Conservation (phyloP, 2,113 vertebrate species). For the Festucalex cinctus region DNA sequence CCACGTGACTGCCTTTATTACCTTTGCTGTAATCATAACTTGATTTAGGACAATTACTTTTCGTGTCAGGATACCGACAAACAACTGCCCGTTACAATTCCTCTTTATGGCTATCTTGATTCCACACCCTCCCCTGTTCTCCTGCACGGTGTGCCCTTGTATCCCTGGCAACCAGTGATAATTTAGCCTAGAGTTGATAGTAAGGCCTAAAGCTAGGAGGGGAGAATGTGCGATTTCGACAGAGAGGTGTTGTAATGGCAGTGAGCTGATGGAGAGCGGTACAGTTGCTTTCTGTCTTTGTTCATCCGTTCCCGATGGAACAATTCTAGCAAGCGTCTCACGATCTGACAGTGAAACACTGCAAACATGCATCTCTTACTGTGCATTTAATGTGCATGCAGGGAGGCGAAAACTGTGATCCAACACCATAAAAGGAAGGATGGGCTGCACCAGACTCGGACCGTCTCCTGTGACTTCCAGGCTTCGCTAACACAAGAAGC, state of each 20-base stretch:
- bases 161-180: constrained; percentile 75
- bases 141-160: constrained; percentile 66
- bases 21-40: constrained; percentile 32
- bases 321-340: constrained; percentile 17
- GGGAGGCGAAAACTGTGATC: constrained; percentile 30
- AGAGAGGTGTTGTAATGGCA: constrained; percentile 20
- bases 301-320: background rate
- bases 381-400: constrained; percentile 14
- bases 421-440: constrained; percentile 64
- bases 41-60: constrained; percentile 39
- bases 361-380: constrained; percentile 42
- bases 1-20: constrained; percentile 28
- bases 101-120: constrained; percentile 38
- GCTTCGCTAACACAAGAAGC: constrained; percentile 42
- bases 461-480: constrained; percentile 44
- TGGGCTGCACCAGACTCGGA: constrained; percentile 50
- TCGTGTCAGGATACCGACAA: constrained; percentile 44
- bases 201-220: constrained; percentile 54
- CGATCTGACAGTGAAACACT: constrained; percentile 35
- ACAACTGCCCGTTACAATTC: constrained; percentile 38
- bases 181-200: constrained; percentile 65
- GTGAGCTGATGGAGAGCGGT: background rate
- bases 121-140: constrained; percentile 56
- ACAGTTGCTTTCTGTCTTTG: constrained; percentile 1
- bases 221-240: constrained; percentile 48